These are phyloP conservation scores for Carcinoscorpius rotundicauda DNA, from an alignment of 1,140 invertebrate species.

Conservation along the genomic window DNA sequence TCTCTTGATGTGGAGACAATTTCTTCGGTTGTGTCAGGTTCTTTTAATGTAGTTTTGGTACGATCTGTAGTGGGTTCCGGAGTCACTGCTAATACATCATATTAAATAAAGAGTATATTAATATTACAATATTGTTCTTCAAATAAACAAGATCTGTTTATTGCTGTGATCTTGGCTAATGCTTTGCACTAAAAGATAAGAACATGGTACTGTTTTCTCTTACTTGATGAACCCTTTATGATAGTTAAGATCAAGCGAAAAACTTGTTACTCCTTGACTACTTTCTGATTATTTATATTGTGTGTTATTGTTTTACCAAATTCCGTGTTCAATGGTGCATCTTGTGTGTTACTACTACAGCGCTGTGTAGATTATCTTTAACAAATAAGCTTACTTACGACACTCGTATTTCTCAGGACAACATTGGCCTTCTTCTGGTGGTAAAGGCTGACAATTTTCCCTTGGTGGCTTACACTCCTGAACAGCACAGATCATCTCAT, in stretches of 20 bases:
- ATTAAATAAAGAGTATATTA: too few species aligned
- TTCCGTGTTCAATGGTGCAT: too few species aligned
- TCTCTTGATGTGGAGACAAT: too few species aligned
- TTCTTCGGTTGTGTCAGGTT: neutral
- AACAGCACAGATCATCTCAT: constrained; percentile 68
- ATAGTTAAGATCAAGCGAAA: neutral
- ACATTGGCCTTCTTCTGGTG: constrained; percentile 60
- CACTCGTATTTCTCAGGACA: constrained; percentile 81
- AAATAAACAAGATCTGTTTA: too few species aligned
- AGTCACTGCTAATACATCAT: neutral
- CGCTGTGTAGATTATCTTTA: neutral
- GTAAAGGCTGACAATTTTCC: constrained; percentile 64
- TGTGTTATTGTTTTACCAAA: too few species aligned
- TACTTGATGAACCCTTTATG: neutral
- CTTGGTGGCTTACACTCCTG: constrained; percentile 78
- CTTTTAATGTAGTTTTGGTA: neutral
- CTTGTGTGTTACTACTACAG: too few species aligned
- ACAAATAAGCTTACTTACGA: constrained; percentile 16
- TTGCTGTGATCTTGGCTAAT: too few species aligned
- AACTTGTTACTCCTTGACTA: too few species aligned
- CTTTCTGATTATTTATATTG: too few species aligned
- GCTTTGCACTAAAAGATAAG: neutral
- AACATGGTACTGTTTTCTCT: too few species aligned
- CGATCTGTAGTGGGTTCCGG: neutral
- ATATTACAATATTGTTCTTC: too few species aligned